Conservation (phyloP, 1,140 invertebrate species). For the Drosophila burlai region DNA sequence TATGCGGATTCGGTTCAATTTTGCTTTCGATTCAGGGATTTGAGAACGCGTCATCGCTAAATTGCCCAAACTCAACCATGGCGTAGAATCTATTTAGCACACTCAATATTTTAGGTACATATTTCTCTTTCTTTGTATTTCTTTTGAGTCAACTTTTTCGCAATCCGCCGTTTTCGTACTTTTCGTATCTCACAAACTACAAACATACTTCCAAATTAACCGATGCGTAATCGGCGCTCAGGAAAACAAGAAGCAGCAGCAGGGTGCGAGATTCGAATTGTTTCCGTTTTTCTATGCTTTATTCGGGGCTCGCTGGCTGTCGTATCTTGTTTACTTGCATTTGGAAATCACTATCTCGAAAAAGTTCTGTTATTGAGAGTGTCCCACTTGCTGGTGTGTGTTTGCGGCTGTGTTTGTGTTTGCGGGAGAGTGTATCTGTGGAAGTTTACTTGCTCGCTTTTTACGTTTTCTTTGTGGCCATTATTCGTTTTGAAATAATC, state of each 20-base stretch:
- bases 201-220: constrained; percentile 13
- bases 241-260: constrained; percentile 5
- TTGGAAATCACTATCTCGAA: constrained; percentile 58
- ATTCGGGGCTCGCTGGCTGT: constrained; percentile 17
- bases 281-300: constrained; percentile 22
- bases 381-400: constrained; percentile 35
- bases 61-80: not conserved
- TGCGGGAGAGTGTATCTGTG: constrained; percentile 28
- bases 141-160: not conserved
- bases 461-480: constrained; percentile 65
- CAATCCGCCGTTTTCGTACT: constrained; percentile 3
- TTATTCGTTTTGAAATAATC: constrained; percentile 83
- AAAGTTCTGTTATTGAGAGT: constrained; percentile 54
- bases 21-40: constrained; percentile 8
- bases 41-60: not conserved
- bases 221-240: constrained; percentile 34
- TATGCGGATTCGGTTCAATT: constrained; percentile 18
- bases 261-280: constrained; percentile 18
- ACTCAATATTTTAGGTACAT: constrained; percentile 7
- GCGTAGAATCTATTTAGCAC: constrained; percentile 3
- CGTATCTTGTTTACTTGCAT: constrained; percentile 55
- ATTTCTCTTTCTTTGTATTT: constrained; percentile 6
- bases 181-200: constrained; percentile 24
- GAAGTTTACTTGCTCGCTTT: constrained; percentile 45
- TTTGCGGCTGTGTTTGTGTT: constrained; percentile 8